Evolutionary conservation across 2,797 vertebrate genomes (phyloP).

Genomic region (Neostethus bicornis): DNA sequence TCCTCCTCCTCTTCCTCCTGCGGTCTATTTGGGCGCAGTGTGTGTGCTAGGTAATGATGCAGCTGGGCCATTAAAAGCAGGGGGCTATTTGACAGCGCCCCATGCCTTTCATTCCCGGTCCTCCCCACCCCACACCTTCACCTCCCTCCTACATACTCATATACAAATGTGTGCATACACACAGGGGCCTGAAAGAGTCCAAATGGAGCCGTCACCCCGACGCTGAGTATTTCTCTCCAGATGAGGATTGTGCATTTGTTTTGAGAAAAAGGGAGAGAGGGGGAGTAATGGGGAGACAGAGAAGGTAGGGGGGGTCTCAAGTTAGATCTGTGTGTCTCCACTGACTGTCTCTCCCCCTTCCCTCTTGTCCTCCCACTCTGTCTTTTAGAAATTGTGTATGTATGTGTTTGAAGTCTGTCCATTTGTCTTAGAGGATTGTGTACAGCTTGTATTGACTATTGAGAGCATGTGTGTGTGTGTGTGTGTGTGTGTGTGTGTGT

Average conservation of each 20-base stretch:
- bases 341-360: slow-evolving; percentile 49
- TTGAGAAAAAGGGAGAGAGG: slow-evolving; percentile 44
- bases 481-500: slow-evolving; percentile 20
- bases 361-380: slow-evolving; percentile 52
- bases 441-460: slow-evolving; percentile 68
- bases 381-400: slow-evolving; percentile 65
- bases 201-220: slow-evolving; percentile 75
- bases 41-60: slow-evolving; percentile 78
- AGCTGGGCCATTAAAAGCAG: slow-evolving; percentile 74
- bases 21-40: slow-evolving; percentile 73
- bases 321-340: slow-evolving; percentile 50
- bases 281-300: slow-evolving; percentile 7
- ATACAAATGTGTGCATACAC: slow-evolving; percentile 13
- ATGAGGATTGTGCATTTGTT: slow-evolving; percentile 78
- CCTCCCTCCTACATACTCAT: slow-evolving; percentile 12
- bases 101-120: slow-evolving; percentile 67
- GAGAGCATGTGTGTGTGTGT: slow-evolving; percentile 28
- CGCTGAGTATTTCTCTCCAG: slow-evolving; percentile 73
- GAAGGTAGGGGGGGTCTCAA: slow-evolving; percentile 30
- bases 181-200: slow-evolving; percentile 56
- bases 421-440: slow-evolving; percentile 77
- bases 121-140: slow-evolving; percentile 2
- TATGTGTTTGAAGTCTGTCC: slow-evolving; percentile 75
- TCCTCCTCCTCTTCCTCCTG: slow-evolving; percentile 52
- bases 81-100: slow-evolving; percentile 77